Conservation (phyloP, 2,113 vertebrate species). For the Chionomys nivalis region DNA sequence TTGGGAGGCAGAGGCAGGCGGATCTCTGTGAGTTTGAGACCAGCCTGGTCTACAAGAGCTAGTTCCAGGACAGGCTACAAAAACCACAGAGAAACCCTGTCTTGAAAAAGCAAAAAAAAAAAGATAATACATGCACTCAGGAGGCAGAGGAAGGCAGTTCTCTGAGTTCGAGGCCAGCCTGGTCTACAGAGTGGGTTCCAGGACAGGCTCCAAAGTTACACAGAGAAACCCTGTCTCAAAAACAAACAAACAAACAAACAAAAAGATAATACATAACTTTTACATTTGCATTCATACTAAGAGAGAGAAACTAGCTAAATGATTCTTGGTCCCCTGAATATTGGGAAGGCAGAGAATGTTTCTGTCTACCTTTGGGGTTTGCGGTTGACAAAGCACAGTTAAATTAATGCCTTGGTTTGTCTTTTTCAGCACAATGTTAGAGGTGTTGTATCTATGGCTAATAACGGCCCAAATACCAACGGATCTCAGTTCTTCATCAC, state of each 20-base stretch:
- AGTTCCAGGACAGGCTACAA: no score
- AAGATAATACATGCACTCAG: neutral
- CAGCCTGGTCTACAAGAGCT: no score
- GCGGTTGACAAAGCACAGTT: neutral
- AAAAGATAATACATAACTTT: neutral
- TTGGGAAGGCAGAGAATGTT: neutral
- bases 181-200: no score
- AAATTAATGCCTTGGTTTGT: conserved; percentile 5
- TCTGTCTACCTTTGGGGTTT: conserved; percentile 1
- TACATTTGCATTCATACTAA: neutral
- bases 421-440: conserved; percentile 94
- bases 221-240: no score
- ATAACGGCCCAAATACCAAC: conserved; percentile 97
- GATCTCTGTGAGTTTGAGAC: no score
- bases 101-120: no score
- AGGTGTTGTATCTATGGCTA: conserved; percentile 98
- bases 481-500: conserved; percentile 98
- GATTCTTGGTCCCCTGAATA: conserved; percentile 11
- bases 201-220: no score
- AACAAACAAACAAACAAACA: no score
- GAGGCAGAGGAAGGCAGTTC: no score
- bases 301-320: neutral
- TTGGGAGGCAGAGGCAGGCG: no score
- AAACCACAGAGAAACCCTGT: no score
- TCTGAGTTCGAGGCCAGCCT: no score